Evolutionary conservation across 2,113 vertebrate species (phyloP).

Genomic region (Lampris incognitus): DNA sequence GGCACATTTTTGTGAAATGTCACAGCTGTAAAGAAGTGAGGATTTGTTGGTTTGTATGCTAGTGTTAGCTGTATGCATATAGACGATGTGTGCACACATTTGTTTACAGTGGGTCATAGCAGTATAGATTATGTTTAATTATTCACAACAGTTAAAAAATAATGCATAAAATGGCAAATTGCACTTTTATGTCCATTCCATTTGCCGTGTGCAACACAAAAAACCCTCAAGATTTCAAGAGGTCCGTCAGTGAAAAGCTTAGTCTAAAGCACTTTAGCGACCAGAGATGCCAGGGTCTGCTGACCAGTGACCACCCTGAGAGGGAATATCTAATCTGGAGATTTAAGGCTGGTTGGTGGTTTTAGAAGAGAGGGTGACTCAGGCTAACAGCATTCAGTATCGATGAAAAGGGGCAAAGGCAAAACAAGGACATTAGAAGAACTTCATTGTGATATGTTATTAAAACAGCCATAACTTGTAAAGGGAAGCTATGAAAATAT

Average conservation of each 20-base stretch:
- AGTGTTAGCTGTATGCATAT: slow-evolving; percentile 3
- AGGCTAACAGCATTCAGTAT: slow-evolving; percentile 58
- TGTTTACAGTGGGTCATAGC: slow-evolving; percentile 30
- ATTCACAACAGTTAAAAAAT: neutral
- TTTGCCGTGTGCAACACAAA: too few relatives aligned
- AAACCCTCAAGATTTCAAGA: too few relatives aligned
- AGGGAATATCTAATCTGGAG: slow-evolving; percentile 30
- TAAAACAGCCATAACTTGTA: too few relatives aligned
- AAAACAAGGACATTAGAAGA: slow-evolving; percentile 40
- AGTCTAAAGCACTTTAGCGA: slow-evolving; percentile 21
- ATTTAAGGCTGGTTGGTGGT: slow-evolving; percentile 27
- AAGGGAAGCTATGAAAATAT: too few relatives aligned
- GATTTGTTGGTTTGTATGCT: too few relatives aligned
- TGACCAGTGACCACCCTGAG: slow-evolving; percentile 23
- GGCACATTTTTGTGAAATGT: slow-evolving; percentile 12
- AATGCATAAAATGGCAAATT: too few relatives aligned
- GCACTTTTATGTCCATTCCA: too few relatives aligned
- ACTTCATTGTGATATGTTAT: neutral
- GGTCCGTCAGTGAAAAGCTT: neutral
- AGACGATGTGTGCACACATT: slow-evolving; percentile 12
- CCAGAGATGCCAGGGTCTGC: slow-evolving; percentile 28
- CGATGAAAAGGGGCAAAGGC: slow-evolving; percentile 47
- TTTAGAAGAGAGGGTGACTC: slow-evolving; percentile 26
- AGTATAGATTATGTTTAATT: slow-evolving; percentile 28
- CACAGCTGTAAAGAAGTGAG: neutral